Base-by-base conservation (phyloP, 2,888 invertebrate genomes). In the Phrixothrix hirtus region DNA sequence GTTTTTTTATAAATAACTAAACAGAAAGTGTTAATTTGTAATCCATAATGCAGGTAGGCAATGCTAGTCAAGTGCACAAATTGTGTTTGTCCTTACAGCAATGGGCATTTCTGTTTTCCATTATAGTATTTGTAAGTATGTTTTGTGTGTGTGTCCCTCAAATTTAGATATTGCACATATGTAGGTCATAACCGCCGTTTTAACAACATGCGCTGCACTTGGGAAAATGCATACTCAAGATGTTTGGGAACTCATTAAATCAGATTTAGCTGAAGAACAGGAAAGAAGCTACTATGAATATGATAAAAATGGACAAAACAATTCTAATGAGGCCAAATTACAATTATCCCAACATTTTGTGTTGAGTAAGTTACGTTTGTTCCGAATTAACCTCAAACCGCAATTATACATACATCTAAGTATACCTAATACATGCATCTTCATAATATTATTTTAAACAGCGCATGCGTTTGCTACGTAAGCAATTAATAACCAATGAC, bases 221-320 rank as follows among this genome's bases (percentile, higher is more conserved):
- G 70, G 68, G 6, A 61, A 65, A 39, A 62, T 68, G 46, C 70
- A 71, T 36, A 67, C 68, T 7, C 63, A 67, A 39, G 64, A 68
- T 56, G 64, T 69, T 2, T 61, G 67, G 60, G 65, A 68, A 26
- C 56, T 71, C 3, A 60, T 70, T 16, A 61, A 64, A 35, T 57
- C 63, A 13, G 70, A 71, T 59, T 63, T 71, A 25, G 61, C 60
- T 25, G 66, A 66, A 37, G 70, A 70, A 49, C 59, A 65, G 32
- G 61, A 64, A 17, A 62, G 60, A 36, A 57, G 55, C 25, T 54
- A 57, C 29, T 52, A 53, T 12, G 42, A 56, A 13, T 52, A 55
- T 26, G 46, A 48, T 10, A 54, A 50, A 41, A 46, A 51, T n/a
- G 46, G 34, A 51, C 58, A 32, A 9, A 29, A 47, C 9, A 62